Base-by-base conservation (phyloP, 2,888 invertebrate genomes). In the Lepidonotus clava region DNA sequence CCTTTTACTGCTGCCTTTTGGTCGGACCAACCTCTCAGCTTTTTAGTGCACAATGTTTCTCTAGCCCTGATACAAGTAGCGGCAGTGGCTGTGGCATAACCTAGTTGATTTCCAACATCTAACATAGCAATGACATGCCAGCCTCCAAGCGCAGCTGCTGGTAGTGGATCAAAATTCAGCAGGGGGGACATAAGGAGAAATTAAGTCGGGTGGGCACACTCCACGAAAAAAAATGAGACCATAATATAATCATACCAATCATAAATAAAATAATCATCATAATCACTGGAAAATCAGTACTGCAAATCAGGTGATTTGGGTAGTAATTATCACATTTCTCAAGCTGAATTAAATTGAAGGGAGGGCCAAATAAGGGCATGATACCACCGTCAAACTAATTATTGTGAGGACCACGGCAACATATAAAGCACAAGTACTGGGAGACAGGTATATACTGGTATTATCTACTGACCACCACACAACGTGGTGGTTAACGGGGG, bases 61-160 rank as follows among this genome's bases (percentile, higher is more conserved):
- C 61, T 5, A 61, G 28, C 24, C 11, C 61, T 61, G 61, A 28
- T n/a, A 11, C 11, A 2, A 61, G 28, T n/a, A 34, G 56, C 56
- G 36, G 38, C 36, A 71, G 71, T 1, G 71, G 34, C 36, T 71
- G 71, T 34, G 71, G 32, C 38, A 4, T 1, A 71, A 24, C 18
- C n/a, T 1, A 38, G 53, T 53, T 18, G 28, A 61, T 34, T 14
- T 24, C 71, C 36, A 38, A 71, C 34, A 36, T 18, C 71, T 71
- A 71, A 71, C 61, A 71, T 38, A 71, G 71, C 71, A 71, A 38
- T 28, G n/a, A 38, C 71, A 71, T 71, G 71, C 71, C 71, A 34
- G 71, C 71, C 71, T 32, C 71, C 71, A 71, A 38, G 38, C 36
- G 36, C 71, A 71, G 71, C 71, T 61, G 61, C 61, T 18, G 71